Evolutionary conservation across 2,888 invertebrate species (phyloP).

Genomic region (Schrankia costaestrigalis): DNA sequence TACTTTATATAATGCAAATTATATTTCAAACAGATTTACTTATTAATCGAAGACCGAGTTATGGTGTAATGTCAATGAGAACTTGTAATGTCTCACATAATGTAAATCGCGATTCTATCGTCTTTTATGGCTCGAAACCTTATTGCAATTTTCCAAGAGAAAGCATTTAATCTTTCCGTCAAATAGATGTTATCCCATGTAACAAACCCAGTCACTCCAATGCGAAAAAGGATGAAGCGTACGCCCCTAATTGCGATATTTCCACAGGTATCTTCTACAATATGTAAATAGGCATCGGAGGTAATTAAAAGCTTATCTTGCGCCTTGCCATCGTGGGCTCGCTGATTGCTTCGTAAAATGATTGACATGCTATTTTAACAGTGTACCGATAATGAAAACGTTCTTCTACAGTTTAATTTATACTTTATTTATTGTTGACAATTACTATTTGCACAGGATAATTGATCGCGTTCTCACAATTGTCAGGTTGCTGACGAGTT

Average conservation of each 20-base stretch:
- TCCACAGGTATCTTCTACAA: constrained; percentile 70
- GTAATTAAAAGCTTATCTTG: constrained; percentile 79
- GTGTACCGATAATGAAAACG: constrained; percentile 73
- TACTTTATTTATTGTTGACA: constrained; percentile 72
- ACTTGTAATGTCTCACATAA: constrained; percentile 33
- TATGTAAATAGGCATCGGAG: constrained; percentile 77
- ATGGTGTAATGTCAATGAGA: constrained; percentile 37
- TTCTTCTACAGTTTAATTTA: constrained; percentile 62
- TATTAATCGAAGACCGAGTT: constrained; percentile 40
- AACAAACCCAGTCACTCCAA: constrained; percentile 53
- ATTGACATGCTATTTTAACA: constrained; percentile 76
- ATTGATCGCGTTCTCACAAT: constrained; percentile 80
- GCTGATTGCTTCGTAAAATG: constrained; percentile 75
- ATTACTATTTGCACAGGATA: constrained; percentile 76
- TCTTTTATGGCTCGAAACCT: constrained; percentile 18
- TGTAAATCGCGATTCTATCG: constrained; percentile 32
- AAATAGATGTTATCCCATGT: constrained; percentile 67
- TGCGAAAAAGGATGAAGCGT: constrained; percentile 71
- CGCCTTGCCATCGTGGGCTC: constrained; percentile 59
- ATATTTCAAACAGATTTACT: constrained; percentile 29
- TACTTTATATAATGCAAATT: constrained; percentile 46
- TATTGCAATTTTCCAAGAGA: constrained; percentile 47
- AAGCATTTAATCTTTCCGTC: constrained; percentile 66
- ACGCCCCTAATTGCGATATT: constrained; percentile 77
- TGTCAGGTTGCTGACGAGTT: constrained; percentile 69